Evolutionary conservation across 92 coral and sea anemone genomes (phyloP).

Genomic region (Metridium senile): DNA sequence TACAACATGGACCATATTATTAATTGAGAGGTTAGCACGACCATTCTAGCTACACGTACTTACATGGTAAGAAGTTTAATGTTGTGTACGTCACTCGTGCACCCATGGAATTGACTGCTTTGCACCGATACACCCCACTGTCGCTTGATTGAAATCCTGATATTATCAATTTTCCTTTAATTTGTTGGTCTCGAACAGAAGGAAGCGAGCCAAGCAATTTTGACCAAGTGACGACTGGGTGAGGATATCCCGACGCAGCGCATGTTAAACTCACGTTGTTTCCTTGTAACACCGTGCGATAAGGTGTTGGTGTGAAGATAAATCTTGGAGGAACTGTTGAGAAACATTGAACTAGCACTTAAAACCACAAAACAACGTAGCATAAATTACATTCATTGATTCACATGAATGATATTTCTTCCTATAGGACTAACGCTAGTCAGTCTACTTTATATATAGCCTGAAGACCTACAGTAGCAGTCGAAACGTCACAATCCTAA

Average conservation of each 20-base stretch:
- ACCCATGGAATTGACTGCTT: neutral
- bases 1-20: neutral
- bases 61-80: neutral
- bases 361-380: neutral
- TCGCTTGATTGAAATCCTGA: neutral
- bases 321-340: neutral
- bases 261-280: neutral
- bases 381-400: neutral
- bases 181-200: neutral
- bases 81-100: neutral
- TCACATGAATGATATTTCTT: too few relatives aligned
- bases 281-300: neutral
- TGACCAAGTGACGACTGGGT: neutral
- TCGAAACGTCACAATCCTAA: too few relatives aligned
- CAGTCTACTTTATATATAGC: too few relatives aligned
- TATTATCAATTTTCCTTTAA: neutral
- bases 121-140: neutral
- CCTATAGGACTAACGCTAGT: too few relatives aligned
- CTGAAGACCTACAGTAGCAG: too few relatives aligned
- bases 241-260: neutral
- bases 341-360: neutral
- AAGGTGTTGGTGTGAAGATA: neutral
- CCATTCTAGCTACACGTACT: neutral
- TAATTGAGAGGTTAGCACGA: conserved; percentile 8
- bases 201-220: neutral